Base-by-base conservation (phyloP, 2,888 invertebrate species). In the Polyommatus iphigenia region DNA sequence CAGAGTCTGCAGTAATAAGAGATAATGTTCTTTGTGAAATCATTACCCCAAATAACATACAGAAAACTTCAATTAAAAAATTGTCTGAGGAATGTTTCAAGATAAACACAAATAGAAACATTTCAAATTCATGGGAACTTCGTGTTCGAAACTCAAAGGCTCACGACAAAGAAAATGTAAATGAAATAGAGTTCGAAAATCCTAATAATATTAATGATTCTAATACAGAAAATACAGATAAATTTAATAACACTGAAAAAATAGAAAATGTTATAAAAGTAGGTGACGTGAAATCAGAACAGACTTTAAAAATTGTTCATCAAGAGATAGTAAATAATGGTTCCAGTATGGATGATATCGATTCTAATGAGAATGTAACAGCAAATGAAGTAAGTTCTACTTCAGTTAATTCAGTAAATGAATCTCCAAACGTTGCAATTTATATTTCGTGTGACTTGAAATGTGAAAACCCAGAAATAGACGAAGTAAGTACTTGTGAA, bases 301-400 rank as follows among this genome's bases (percentile, higher is more conserved):
- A 20, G 62, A 8, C 8, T 24, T 10, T 62, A 10, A 62, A 62
- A 62, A 62, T 59, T 59, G 59, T 15, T 59, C 13, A 62, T 24
- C 62, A 24, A 62, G 24, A 13, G 10, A 24, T 62, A 20, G 3
- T 10, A 20, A 24, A 24, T 24, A 62, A 62, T 20, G n/a, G 24
- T 62, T 62, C 10, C n/a, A 62, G 24, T 24, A 62, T 62, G 4
- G 24, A 24, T 20, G 13, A 62, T 24, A 62, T 13, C 62, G 7
- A 24, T 13, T 3, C 4, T 24, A 13, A 13, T 10, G 3, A 62
- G 8, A 62, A 7, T 13, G 24, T 13, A 62, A 62, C 79, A n/a
- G 79, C 79, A 78, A 29, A 71, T 18, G 79, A 82, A 18, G 78
- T 79, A n/a, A 80, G 79, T 20, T 71, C 73, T 15, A 80, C 81